Conservation (phyloP, 2,113 vertebrate genomes). For the Pseudorasbora parva region DNA sequence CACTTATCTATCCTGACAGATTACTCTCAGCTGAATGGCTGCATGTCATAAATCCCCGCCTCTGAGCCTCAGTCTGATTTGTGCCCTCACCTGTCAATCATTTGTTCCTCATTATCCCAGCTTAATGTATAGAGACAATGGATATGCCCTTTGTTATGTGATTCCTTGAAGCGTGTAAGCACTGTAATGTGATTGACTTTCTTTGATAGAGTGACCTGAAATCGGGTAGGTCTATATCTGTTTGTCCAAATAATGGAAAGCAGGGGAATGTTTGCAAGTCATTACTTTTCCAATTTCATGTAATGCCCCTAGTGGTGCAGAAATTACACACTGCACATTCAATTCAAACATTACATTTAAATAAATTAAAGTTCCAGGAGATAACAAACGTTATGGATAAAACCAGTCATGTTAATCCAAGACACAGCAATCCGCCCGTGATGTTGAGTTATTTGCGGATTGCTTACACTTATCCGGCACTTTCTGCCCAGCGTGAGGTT, state of each 20-base stretch:
- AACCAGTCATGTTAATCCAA: not conserved
- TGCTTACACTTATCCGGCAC: constrained; percentile 42
- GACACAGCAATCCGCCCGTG: not conserved
- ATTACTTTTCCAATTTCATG: not conserved
- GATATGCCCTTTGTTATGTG: too few species aligned
- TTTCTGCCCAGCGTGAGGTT: constrained; percentile 36
- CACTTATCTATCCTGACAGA: constrained; percentile 28
- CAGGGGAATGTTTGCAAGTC: not conserved
- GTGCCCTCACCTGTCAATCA: constrained; percentile 10
- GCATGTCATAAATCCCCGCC: not conserved
- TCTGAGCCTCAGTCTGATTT: not conserved
- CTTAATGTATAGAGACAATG: not conserved
- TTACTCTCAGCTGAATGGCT: not conserved
- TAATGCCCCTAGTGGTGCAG: not conserved
- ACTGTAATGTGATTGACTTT: not conserved
- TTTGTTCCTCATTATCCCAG: not conserved
- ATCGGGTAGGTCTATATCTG: not conserved
- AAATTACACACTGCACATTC: not conserved
- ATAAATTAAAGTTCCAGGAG: not conserved
- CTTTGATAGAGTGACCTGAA: not conserved
- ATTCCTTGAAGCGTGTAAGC: not conserved
- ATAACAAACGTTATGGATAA: not conserved
- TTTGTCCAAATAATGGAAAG: constrained; percentile 19
- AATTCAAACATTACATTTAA: not conserved
- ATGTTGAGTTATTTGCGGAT: constrained; percentile 27